Conservation (phyloP, 2,888 invertebrate genomes). For the Dioctria linearis region DNA sequence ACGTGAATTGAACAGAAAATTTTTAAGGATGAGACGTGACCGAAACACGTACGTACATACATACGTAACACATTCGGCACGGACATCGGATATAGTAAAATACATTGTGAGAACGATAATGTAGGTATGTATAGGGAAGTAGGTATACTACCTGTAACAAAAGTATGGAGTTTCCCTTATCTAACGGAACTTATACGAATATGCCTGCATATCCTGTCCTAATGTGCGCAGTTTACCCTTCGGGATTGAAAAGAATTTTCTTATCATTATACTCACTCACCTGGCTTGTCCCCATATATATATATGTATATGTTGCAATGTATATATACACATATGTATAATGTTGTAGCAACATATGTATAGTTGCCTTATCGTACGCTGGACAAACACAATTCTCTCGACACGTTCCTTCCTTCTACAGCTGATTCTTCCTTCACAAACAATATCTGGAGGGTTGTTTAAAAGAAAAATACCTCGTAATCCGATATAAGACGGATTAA, state of each 20-base stretch:
- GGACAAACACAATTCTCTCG: neutral
- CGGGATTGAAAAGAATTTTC: slow-evolving; percentile 42
- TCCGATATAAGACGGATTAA: slow-evolving; percentile 47
- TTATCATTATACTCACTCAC: neutral
- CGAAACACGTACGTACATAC: slow-evolving; percentile 12
- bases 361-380: neutral
- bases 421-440: neutral
- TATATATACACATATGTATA: too few species aligned
- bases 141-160: neutral
- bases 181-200: slow-evolving; percentile 26
- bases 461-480: slow-evolving; percentile 34
- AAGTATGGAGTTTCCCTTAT: slow-evolving; percentile 18
- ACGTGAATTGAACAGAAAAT: slow-evolving; percentile 26
- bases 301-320: too few species aligned
- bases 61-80: neutral
- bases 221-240: slow-evolving; percentile 32
- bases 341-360: neutral
- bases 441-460: slow-evolving; percentile 7
- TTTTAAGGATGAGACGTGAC: slow-evolving; percentile 12
- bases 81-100: neutral
- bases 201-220: slow-evolving; percentile 37
- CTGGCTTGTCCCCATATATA: neutral
- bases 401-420: neutral
- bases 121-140: too few species aligned
- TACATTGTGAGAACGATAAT: slow-evolving; percentile 9